Evolutionary conservation across 1,140 invertebrate genomes (phyloP).

Genomic region (Chironomus tepperi): DNA sequence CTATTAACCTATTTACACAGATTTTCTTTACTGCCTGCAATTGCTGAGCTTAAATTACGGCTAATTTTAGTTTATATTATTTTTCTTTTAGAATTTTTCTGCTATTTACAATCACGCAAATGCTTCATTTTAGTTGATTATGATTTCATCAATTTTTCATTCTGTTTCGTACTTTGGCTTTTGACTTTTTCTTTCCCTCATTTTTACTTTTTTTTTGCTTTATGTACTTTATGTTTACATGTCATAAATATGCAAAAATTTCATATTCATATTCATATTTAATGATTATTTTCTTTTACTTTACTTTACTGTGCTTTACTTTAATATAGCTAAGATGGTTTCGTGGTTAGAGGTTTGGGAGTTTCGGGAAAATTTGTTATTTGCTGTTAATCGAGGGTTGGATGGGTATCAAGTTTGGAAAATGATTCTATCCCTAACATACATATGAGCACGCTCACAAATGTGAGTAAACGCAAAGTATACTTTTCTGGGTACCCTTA

Average conservation of each 20-base stretch:
- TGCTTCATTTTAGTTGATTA: neutral
- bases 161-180: neutral
- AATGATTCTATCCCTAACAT: no score
- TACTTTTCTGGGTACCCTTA: no score
- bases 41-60: neutral
- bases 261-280: neutral
- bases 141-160: neutral
- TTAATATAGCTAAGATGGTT: neutral
- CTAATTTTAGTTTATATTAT: neutral
- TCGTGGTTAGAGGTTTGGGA: neutral
- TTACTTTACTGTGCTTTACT: neutral
- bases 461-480: no score
- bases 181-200: neutral
- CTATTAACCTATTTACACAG: constrained; percentile 7
- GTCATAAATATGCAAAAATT: neutral
- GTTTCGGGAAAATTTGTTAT: no score
- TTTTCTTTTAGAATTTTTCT: neutral
- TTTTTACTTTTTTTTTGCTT: no score
- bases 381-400: no score
- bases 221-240: neutral
- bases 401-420: no score
- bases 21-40: neutral
- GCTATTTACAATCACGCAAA: neutral
- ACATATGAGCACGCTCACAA: no score
- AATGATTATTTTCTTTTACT: neutral